Evolutionary conservation across 2,888 invertebrate genomes (phyloP), one percentile per base, ranked within the genome.

Genomic region (Caenorhabditis parvicauda): DNA sequence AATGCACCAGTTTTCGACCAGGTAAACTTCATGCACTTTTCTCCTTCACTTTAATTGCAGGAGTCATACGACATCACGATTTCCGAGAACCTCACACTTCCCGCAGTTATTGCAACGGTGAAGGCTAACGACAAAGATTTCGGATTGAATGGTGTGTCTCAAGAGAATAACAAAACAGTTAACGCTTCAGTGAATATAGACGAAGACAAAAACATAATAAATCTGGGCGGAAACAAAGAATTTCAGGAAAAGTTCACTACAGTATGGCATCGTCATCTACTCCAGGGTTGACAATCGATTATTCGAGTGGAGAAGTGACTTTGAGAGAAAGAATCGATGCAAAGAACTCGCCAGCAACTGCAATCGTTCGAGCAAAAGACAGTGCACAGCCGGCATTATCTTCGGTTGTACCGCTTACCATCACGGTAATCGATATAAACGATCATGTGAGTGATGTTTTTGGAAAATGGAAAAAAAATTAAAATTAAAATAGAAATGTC

Each of bases 341-440:
- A 6, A 65, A 67, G 28, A 67, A 70, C 41, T 66, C 74, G 5
- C 75, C 77, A n/a, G 43, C 72, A 9, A 68, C 96, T 82, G 88
- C 88, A 46, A 90, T 92, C 19, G 89, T 96, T 22, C 86, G 95
- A 62, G 95, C 95, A 0, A 93, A 94, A 84, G 96, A 98, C 81
- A 91, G 91, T 3, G 96, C 96, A 2, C 89, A 89, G 77, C 93
- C 95, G 0, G 90, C 92, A 0, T 87, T 91, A 22, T 92, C 92
- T 0, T 95, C 95, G 82, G 94, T 92, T 0, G 94, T 94, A 0
- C 90, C 92, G 77, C 86, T 96, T n/a, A 84, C 92, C 51, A 88
- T 98, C 0, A 90, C 90, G 81, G 90, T 98, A 0, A 87, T 88
- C 59, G 96, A 98, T 81, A 89, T 93, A 0, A 96, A 98, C 81